phyloP scores from a whole-genome alignment of 1,140 invertebrate genomes.

The Mamestra configurata region DNA sequence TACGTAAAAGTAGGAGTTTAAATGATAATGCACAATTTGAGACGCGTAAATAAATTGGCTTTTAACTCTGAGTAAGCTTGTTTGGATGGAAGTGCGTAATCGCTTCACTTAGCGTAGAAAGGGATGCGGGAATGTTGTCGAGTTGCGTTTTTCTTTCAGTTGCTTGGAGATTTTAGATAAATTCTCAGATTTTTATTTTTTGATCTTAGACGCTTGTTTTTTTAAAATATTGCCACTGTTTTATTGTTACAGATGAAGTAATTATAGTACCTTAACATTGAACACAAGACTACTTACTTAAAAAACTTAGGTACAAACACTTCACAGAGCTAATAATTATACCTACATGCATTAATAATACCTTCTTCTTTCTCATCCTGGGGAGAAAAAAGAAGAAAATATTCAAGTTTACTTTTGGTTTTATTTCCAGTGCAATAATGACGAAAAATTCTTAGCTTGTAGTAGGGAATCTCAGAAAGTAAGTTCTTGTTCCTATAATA shows the following conservation, averaged over 20 bases:
- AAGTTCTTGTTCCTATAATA: too few species aligned
- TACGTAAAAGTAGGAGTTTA: not conserved
- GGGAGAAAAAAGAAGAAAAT: too few species aligned
- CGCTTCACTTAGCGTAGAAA: slow-evolving; percentile 23
- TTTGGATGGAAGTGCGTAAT: slow-evolving; percentile 41
- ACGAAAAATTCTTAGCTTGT: too few species aligned
- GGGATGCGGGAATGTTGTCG: slow-evolving; percentile 29
- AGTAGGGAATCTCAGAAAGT: too few species aligned
- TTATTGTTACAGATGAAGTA: too few species aligned
- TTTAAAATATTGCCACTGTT: too few species aligned
- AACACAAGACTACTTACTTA: not conserved
- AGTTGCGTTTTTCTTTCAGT: slow-evolving; percentile 8
- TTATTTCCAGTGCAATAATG: too few species aligned
- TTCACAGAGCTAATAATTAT: too few species aligned
- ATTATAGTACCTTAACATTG: not conserved
- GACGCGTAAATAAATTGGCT: slow-evolving; percentile 32
- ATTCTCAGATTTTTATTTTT: not conserved
- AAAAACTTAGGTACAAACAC: too few species aligned
- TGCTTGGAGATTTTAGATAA: slow-evolving; percentile 13
- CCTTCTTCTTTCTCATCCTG: too few species aligned
- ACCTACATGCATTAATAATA: too few species aligned
- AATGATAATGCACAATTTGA: slow-evolving; percentile 47
- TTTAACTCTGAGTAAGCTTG: slow-evolving; percentile 40
- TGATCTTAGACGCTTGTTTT: not conserved
- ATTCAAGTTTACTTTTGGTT: too few species aligned